phyloP scores from a whole-genome alignment of 1,140 invertebrate genomes.

The Tetramorium simillimum region DNA sequence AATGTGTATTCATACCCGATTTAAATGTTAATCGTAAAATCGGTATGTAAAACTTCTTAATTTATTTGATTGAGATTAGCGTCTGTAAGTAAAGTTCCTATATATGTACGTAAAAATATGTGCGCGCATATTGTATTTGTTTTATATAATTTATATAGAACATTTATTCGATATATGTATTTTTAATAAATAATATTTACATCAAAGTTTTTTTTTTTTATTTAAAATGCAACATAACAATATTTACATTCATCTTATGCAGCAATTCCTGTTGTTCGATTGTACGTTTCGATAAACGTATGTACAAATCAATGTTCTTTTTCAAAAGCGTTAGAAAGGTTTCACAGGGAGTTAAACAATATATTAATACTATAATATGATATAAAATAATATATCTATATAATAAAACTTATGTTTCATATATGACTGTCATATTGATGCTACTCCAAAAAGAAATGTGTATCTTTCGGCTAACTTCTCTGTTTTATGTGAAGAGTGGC shows the following conservation, averaged over 20 bases:
- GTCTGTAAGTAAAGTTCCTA: conserved; percentile 15
- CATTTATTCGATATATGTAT: background rate
- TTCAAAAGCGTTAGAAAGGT: conserved; percentile 6
- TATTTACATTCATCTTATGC: conserved; percentile 30
- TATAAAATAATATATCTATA: conserved; percentile 41
- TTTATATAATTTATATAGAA: conserved; percentile 23
- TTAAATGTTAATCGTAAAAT: background rate
- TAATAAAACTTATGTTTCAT: background rate
- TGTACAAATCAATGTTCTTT: conserved; percentile 4
- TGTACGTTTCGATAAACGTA: background rate
- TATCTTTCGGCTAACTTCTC: background rate
- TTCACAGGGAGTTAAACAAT: conserved; percentile 2
- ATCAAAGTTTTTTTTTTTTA: conserved; percentile 34
- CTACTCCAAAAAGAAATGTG: background rate
- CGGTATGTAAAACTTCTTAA: background rate
- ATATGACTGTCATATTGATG: background rate
- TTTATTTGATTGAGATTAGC: background rate
- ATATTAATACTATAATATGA: background rate
- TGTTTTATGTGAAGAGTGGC: background rate
- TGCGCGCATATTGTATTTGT: background rate
- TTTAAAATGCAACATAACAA: conserved; percentile 46
- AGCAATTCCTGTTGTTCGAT: conserved; percentile 10
- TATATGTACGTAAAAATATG: conserved; percentile 23
- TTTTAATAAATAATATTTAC: conserved; percentile 46
- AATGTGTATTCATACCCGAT: background rate